Conservation (phyloP, 2,888 invertebrate species). For the Caenorhabditis sulstoni region DNA sequence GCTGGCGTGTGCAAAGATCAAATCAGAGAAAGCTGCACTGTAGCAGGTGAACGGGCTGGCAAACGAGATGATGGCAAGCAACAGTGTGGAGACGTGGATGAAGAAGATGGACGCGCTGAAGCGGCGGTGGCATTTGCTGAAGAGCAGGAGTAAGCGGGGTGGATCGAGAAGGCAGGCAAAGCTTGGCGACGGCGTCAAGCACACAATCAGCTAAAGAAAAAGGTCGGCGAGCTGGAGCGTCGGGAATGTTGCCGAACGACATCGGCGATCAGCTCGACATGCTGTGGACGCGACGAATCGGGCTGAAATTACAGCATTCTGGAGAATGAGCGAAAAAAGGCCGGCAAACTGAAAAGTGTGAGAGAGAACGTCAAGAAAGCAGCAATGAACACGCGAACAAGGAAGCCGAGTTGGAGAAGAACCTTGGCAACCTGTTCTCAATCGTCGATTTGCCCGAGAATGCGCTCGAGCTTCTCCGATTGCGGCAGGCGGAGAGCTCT, state of each 20-base stretch:
- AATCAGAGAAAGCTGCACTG: constrained; percentile 92
- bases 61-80: constrained; percentile 88
- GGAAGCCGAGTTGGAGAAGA: constrained; percentile 63
- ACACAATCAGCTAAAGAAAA: constrained; percentile 53
- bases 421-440: constrained; percentile 60
- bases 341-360: constrained; percentile 62
- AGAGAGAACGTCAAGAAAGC: constrained; percentile 68
- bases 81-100: constrained; percentile 84
- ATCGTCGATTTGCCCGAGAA: constrained; percentile 48
- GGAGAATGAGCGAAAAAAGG: constrained; percentile 58
- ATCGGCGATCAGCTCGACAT: constrained; percentile 61
- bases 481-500: constrained; percentile 92
- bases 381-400: constrained; percentile 59
- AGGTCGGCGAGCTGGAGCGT: constrained; percentile 65
- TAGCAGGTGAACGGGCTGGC: no score
- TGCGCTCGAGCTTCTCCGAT: constrained; percentile 82
- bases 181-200: constrained; percentile 58
- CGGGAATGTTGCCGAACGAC: constrained; percentile 56
- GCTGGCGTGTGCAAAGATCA: constrained; percentile 92
- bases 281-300: constrained; percentile 64
- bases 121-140: constrained; percentile 84
- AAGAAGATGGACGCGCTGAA: constrained; percentile 85
- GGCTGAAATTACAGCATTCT: no score
- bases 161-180: constrained; percentile 54
- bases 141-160: constrained; percentile 58